Base-by-base conservation (phyloP, 2,113 vertebrate species). In the Vulpes lagopus region DNA sequence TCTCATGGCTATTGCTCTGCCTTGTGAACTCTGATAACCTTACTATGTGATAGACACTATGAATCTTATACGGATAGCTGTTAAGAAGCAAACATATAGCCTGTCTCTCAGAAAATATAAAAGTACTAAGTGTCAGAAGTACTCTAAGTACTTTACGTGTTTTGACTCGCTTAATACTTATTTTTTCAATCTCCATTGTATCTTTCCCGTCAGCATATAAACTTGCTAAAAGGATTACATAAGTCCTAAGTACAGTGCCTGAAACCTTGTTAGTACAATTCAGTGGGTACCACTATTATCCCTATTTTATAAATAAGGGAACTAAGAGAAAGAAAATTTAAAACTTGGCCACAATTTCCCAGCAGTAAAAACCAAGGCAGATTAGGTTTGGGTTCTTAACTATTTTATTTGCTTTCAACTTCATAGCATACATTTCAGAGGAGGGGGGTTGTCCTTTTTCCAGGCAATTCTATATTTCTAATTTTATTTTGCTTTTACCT, bases 141-240 rank as follows among this genome's bases (percentile, higher is more conserved):
- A 55, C 71, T 60, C 7, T 81, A 74, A 93, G 32, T 32, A 62
- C 9, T 76, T 91, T 78, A 86, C 2, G 16, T 53, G 88, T 49
- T 27, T 25, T 73, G 20, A 74, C 22, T 90, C 15, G 64, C 59
- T 90, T 85, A 67, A 80, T 79, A 43, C 17, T 88, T 16, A 43
- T 67, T 90, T 71, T 97, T 97, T 85, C 64, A 60, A 76, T 89
- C n/a, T 94, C 23, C 73, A 73, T 4, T 95, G 11, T 35, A 86
- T 78, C 30, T 73, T 92, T 92, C 23, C 60, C 32, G 84, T 87
- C 22, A 69, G 11, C 43, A 94, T n/a, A 90, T 19, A 84, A 87
- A 94, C 17, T 67, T 43, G 49, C 11, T 62, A 69, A 96, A 19
- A 96, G 27, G n/a, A 92, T 87, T 85, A 60, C 38, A 55, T 27